Evolutionary conservation across 2,113 vertebrate genomes (phyloP).

Genomic region (Cardinalis cardinalis): DNA sequence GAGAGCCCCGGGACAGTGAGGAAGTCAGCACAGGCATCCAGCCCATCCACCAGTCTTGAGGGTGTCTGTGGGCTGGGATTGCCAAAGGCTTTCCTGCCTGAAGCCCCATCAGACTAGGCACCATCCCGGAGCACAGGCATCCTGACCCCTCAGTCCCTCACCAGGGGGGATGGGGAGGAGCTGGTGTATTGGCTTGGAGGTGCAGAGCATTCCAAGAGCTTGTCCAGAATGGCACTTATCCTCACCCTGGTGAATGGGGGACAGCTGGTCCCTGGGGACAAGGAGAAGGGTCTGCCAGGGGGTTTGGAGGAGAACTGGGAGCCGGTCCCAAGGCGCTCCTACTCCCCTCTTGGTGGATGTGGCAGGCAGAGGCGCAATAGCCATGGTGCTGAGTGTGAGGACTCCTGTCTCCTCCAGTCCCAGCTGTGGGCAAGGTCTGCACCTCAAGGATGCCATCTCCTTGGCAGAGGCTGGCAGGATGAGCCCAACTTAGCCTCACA

Average conservation of each 20-base stretch:
- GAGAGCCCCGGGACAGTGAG: background rate
- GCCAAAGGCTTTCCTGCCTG: background rate
- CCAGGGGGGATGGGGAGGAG: background rate
- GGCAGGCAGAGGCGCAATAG: background rate
- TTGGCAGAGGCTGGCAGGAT: background rate
- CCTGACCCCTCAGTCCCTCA: background rate
- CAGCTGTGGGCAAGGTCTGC: background rate
- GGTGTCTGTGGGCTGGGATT: background rate
- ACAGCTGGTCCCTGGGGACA: background rate
- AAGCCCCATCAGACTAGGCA: background rate
- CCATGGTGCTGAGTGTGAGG: rapidly evolving
- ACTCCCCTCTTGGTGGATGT: background rate
- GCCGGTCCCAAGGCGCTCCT: background rate
- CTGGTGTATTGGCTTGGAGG: background rate
- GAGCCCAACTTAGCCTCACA: rapidly evolving
- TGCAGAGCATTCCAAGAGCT: background rate
- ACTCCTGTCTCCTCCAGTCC: background rate
- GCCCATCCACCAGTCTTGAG: background rate
- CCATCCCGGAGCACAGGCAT: rapidly evolving
- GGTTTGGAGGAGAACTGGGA: background rate
- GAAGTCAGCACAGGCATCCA: background rate
- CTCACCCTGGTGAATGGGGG: rapidly evolving
- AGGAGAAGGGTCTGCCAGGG: background rate
- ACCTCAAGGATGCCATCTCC: background rate
- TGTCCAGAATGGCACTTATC: background rate